Evolutionary conservation across 1,140 invertebrate genomes (phyloP), one percentile per base, ranked within the genome.

Genomic region (Heliconius himera): DNA sequence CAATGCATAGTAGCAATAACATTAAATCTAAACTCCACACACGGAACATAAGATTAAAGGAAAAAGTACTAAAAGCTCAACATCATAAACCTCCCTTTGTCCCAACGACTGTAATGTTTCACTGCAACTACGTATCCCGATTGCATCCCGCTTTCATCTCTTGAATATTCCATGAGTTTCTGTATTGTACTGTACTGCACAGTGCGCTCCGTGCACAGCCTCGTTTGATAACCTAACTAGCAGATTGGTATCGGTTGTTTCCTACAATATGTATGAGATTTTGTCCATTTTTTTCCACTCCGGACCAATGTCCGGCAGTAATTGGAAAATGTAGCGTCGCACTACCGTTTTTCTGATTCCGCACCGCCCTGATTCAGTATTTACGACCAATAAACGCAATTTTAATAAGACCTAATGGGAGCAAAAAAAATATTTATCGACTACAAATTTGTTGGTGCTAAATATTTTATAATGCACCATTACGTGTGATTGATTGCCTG

Each of bases 201-300:
- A 51, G 4, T 18, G 49, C 16, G 16, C 49, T 51, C 79, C 81
- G 83, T 29, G 26, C 82, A 89, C 85, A 81, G 70, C 77, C 84
- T 84, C 83, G 81, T 83, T 85, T 80, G 88, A 73, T 80, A 77
- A 76, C 81, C 81, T 89, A 87, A 90, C 88, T 90, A 90, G 84
- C 86, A 85, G 88, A 90, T 89, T 89, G 88, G 89, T 88, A 83
- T 85, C 87, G 88, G 84, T 84, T 90, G 88, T 90, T 87, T 77
- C 86, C 83, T 91, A 78, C 81, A 91, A 90, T 88, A 93, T 93
- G 83, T 82, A 93, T 89, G 90, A 88, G 90, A 88, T 91, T 92
- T 90, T 88, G 90, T 89, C 84, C 85, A 86, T 91, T 90, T 91
- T 91, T 89, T 51, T 51, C 81, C 66, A 71, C n/a, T 76, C 36